Evolutionary conservation across 1,140 invertebrate species (phyloP).

Genomic region (Radopholus similis): DNA sequence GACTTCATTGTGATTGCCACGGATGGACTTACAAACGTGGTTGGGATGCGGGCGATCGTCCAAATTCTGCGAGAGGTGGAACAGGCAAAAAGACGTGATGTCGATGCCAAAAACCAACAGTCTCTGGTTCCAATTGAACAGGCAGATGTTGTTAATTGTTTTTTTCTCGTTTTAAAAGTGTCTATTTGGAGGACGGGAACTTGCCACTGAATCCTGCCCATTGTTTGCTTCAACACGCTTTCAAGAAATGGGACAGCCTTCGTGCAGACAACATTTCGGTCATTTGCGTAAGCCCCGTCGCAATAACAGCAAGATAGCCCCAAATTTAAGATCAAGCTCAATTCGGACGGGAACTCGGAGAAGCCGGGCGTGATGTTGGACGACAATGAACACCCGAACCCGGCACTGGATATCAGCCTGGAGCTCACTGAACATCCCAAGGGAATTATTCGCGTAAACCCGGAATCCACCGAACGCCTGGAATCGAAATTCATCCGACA

Average conservation of each 20-base stretch:
- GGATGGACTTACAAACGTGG: slow-evolving; percentile 31
- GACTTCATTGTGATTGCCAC: slow-evolving; percentile 24
- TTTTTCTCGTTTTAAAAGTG: background rate
- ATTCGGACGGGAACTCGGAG: background rate
- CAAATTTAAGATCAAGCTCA: slow-evolving; percentile 27
- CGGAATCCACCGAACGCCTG: background rate
- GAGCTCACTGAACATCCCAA: slow-evolving; percentile 16
- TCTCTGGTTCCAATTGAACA: too few species aligned
- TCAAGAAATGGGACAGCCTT: slow-evolving; percentile 23
- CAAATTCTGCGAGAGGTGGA: slow-evolving; percentile 6
- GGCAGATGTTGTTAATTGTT: too few species aligned
- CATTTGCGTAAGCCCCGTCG: slow-evolving; percentile 21
- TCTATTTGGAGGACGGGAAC: background rate
- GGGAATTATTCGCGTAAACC: slow-evolving; percentile 19
- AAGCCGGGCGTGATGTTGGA: background rate
- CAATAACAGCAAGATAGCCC: background rate
- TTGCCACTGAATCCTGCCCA: slow-evolving; percentile 18
- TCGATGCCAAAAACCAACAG: too few species aligned
- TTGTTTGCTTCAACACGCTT: slow-evolving; percentile 21
- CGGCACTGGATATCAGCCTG: slow-evolving; percentile 10
- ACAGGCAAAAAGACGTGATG: background rate
- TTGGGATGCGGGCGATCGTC: slow-evolving; percentile 1
- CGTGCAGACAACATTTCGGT: slow-evolving; percentile 35
- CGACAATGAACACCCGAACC: too few species aligned
- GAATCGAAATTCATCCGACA: background rate